phyloP scores from a whole-genome alignment of 1,140 invertebrate species.

The Homalodisca vitripennis region DNA sequence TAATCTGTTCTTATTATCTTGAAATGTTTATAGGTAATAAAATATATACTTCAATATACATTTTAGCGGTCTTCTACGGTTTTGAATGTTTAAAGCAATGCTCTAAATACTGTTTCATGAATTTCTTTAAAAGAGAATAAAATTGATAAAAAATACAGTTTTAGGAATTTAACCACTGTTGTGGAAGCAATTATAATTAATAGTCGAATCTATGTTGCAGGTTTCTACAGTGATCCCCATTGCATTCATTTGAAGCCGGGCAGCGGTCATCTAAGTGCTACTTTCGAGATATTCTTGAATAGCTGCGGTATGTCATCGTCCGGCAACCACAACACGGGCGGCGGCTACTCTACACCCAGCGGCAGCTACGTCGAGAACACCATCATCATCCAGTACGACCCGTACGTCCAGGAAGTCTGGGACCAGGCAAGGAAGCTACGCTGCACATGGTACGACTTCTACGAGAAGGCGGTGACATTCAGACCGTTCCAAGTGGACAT shows the following conservation, averaged over 20 bases:
- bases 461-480: slow-evolving; percentile 94
- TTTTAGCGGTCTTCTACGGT: too few relatives aligned
- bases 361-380: slow-evolving; percentile 95
- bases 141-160: background rate
- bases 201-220: slow-evolving; percentile 24
- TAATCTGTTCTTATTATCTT: too few relatives aligned
- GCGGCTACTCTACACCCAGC: slow-evolving; percentile 79
- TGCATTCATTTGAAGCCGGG: slow-evolving; percentile 90
- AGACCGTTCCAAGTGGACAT: slow-evolving; percentile 93
- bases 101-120: too few relatives aligned
- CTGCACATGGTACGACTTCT: slow-evolving; percentile 95
- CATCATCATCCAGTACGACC: slow-evolving; percentile 92
- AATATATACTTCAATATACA: too few relatives aligned
- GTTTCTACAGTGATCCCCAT: slow-evolving; percentile 79
- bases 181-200: too few relatives aligned
- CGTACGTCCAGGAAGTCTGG: slow-evolving; percentile 95
- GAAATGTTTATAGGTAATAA: too few relatives aligned
- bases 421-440: slow-evolving; percentile 89
- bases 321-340: slow-evolving; percentile 81
- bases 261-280: slow-evolving; percentile 77
- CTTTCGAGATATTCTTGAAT: slow-evolving; percentile 89
- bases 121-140: background rate
- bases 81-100: too few relatives aligned
- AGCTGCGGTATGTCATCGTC: slow-evolving; percentile 89
- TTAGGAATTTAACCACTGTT: background rate